phyloP scores from a whole-genome alignment of 2,888 invertebrate species.

The Axea sp. region DNA sequence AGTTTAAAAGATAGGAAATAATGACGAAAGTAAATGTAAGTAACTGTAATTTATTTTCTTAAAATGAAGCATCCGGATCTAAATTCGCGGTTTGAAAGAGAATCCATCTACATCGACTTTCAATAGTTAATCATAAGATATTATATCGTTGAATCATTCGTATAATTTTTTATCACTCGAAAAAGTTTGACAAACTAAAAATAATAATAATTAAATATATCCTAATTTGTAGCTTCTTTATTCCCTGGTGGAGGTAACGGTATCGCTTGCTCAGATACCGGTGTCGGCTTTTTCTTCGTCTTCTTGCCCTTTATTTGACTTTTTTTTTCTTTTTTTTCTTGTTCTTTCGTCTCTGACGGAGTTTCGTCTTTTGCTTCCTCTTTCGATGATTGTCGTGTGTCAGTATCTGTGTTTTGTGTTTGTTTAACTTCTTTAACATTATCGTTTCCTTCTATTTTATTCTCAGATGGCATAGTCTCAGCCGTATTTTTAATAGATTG shows the following conservation, averaged over 20 bases:
- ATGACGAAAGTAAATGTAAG: too few species aligned
- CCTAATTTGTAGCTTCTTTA: slow-evolving; percentile 52
- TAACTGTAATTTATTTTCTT: too few species aligned
- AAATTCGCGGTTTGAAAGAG: too few species aligned
- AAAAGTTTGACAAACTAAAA: slow-evolving; percentile 7
- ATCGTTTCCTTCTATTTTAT: background rate
- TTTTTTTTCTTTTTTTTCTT: slow-evolving; percentile 69
- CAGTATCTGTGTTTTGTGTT: background rate
- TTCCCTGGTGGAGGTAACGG: slow-evolving; percentile 73
- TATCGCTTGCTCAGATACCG: slow-evolving; percentile 73
- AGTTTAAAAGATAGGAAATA: too few species aligned
- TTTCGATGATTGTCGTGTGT: background rate
- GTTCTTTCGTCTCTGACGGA: slow-evolving; percentile 61
- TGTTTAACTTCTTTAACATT: slow-evolving; percentile 6
- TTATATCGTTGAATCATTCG: slow-evolving; percentile 2
- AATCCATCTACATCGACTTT: slow-evolving; percentile 1
- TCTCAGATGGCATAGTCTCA: background rate
- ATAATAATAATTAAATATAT: slow-evolving; percentile 5
- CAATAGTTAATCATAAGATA: slow-evolving; percentile 3
- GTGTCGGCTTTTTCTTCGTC: slow-evolving; percentile 69
- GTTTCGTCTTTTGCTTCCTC: background rate
- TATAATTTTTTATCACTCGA: slow-evolving; percentile 7
- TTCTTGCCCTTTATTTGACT: slow-evolving; percentile 71
- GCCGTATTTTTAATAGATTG: background rate
- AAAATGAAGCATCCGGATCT: background rate